Evolutionary conservation across 2,888 invertebrate species (phyloP).

Genomic region (Drosophila pseudotakahashii): DNA sequence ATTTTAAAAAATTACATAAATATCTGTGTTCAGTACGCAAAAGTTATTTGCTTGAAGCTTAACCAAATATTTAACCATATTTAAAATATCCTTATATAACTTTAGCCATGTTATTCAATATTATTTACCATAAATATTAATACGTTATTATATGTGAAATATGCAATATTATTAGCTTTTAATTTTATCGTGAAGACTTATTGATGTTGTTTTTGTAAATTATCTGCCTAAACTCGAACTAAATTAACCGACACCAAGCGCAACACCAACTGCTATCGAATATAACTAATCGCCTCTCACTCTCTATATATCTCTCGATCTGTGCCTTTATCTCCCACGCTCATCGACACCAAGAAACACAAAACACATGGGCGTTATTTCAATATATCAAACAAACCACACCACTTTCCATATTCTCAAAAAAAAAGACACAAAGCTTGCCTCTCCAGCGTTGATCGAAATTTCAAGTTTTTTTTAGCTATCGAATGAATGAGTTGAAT

Average conservation of each 20-base stretch:
- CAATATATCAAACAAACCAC: not conserved
- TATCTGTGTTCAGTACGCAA: slow-evolving; percentile 6
- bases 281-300: slow-evolving; percentile 31
- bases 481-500: slow-evolving; percentile 28
- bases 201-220: slow-evolving; percentile 82
- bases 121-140: slow-evolving; percentile 34
- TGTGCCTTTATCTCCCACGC: slow-evolving; percentile 21
- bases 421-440: slow-evolving; percentile 24
- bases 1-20: not conserved
- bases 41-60: slow-evolving; percentile 30
- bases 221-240: slow-evolving; percentile 73
- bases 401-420: slow-evolving; percentile 22
- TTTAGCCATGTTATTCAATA: slow-evolving; percentile 25
- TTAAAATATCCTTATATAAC: slow-evolving; percentile 20
- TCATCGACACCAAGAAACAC: slow-evolving; percentile 16
- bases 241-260: slow-evolving; percentile 45
- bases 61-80: slow-evolving; percentile 18
- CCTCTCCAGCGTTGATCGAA: slow-evolving; percentile 13
- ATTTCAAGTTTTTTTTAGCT: slow-evolving; percentile 7
- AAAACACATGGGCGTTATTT: not conserved
- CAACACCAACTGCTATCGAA: slow-evolving; percentile 38
- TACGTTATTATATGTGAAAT: slow-evolving; percentile 42
- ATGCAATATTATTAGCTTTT: slow-evolving; percentile 47
- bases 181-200: slow-evolving; percentile 50
- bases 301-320: slow-evolving; percentile 32